These are phyloP conservation scores for Apotomis betuletana DNA, from an alignment of 2,888 invertebrate genomes.

Conservation along the genomic window DNA sequence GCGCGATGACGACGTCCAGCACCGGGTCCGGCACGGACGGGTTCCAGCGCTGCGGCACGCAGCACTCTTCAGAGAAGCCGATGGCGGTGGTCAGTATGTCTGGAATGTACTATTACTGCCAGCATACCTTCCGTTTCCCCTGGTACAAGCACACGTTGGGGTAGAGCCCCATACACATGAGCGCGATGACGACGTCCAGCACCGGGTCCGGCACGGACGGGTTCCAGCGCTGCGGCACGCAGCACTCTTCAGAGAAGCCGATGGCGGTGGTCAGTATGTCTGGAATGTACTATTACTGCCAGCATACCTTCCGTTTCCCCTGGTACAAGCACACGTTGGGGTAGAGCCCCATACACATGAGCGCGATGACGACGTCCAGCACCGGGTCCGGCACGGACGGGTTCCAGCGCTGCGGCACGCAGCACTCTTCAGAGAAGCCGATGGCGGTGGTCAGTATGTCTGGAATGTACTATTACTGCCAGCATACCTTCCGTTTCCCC, in stretches of 20 bases:
- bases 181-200: constrained; percentile 92
- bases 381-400: constrained; percentile 89
- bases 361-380: constrained; percentile 92
- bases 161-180: constrained; percentile 96
- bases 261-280: constrained; percentile 83
- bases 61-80: constrained; percentile 95
- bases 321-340: constrained; percentile 98
- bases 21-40: constrained; percentile 89
- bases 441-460: constrained; percentile 83
- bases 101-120: constrained; percentile 69
- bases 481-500: constrained; percentile 92
- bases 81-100: constrained; percentile 83
- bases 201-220: constrained; percentile 89
- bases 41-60: constrained; percentile 89
- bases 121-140: constrained; percentile 92
- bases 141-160: constrained; percentile 98
- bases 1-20: constrained; percentile 92
- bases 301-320: constrained; percentile 92
- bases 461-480: constrained; percentile 69
- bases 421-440: constrained; percentile 95
- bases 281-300: constrained; percentile 69
- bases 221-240: constrained; percentile 89
- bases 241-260: constrained; percentile 95
- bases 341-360: constrained; percentile 96
- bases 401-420: constrained; percentile 89